Percentiles rank a stretch among this genome's conserved stretches.
These are phyloP conservation scores for Muntiacus muntjak DNA, from an alignment of 2,113 vertebrate genomes.

Conservation along the genomic window DNA sequence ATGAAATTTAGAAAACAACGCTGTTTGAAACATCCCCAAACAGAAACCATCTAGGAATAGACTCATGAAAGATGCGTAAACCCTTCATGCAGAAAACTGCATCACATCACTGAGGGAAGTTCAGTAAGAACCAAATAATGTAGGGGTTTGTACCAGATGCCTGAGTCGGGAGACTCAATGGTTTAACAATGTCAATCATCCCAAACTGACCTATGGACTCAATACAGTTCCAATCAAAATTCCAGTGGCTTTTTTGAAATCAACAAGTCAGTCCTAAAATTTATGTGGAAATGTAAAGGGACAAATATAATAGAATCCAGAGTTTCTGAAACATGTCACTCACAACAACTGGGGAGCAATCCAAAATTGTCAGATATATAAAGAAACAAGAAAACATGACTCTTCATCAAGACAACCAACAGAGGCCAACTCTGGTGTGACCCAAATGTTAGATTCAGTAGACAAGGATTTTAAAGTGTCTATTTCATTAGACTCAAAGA, in stretches of 20 bases:
- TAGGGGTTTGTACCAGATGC: background rate
- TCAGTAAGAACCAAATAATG: background rate
- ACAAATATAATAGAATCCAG: background rate
- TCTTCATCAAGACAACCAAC: background rate
- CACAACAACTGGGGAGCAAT: background rate
- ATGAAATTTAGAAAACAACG: background rate
- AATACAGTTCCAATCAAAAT: background rate
- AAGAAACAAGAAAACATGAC: background rate
- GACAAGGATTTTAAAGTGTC: background rate
- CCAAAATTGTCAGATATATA: background rate
- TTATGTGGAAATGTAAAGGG: background rate
- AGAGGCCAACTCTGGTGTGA: background rate
- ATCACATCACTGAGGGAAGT: background rate
- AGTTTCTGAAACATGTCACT: background rate
- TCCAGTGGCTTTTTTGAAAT: background rate
- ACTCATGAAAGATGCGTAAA: background rate
- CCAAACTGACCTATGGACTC: background rate
- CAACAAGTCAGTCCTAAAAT: background rate
- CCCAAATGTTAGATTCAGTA: background rate
- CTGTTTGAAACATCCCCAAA: background rate
- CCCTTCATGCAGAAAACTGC: background rate
- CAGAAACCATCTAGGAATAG: background rate
- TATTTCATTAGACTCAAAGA: background rate
- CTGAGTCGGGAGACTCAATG: background rate
- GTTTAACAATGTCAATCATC: background rate